A percentile compares a stretch with the other conserved stretches of the same genome.
phyloP scores from a whole-genome alignment of 1,140 invertebrate genomes.

The Papilio dardanus region DNA sequence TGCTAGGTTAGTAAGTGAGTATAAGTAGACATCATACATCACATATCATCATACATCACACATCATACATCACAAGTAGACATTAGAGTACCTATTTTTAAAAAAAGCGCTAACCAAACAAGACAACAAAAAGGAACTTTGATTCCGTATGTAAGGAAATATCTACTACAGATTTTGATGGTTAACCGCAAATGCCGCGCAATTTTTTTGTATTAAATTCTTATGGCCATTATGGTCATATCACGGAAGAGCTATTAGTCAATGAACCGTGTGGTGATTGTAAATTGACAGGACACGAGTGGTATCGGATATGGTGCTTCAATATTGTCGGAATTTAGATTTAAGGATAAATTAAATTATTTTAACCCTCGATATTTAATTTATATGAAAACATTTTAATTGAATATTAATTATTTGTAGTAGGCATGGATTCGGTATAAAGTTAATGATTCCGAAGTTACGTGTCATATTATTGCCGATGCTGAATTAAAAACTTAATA shows the following conservation, averaged over 20 bases:
- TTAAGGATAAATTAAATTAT: no score
- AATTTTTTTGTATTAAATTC: constrained; percentile 19
- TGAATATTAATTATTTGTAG: no score
- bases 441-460: not conserved
- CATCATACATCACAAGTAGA: no score
- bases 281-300: constrained; percentile 32
- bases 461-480: not conserved
- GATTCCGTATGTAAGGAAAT: not conserved
- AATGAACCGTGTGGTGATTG: constrained; percentile 26
- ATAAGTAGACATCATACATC: no score
- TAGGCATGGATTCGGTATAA: no score
- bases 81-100: no score
- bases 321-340: not conserved
- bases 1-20: no score
- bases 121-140: not conserved
- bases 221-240: constrained; percentile 22
- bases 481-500: not conserved
- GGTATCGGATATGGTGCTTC: constrained; percentile 28
- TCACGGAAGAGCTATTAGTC: constrained; percentile 31
- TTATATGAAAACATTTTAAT: no score
- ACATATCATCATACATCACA: no score
- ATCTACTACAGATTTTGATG: not conserved
- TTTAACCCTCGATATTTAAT: no score
- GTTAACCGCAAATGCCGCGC: constrained; percentile 8
- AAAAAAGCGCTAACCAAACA: not conserved